Base-by-base conservation (phyloP, 23 tunicate genomes). In the Oikopleura dioica region DNA sequence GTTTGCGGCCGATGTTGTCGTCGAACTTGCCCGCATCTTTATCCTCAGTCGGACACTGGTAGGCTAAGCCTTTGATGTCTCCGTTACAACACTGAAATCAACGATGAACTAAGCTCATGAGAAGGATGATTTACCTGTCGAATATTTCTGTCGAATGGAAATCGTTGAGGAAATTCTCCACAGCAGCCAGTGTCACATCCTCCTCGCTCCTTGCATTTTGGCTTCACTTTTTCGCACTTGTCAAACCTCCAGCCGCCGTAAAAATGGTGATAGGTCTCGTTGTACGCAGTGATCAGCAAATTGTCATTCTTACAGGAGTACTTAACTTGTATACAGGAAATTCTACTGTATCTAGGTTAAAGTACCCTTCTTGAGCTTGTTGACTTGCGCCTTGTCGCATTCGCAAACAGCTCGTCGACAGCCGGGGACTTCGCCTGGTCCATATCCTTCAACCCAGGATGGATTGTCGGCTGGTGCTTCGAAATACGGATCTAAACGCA, bases 351-450 rank as follows among this genome's bases (percentile, higher is more conserved):
- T 44, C 9, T 44, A 9, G 9, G 16, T 9, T 44, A 9, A 63
- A 63, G 26, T 63, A 63, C 29, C 33, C 30, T 16, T 31, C 72
- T 23, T 63, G 30, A 63, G 33, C 30, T 2, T 21, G 4, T 63
- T 28, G 2, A 63, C 29, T 63, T 63, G 72, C 16, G 4, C 5
- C 26, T 63, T 63, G 33, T 63, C 72, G 72, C 72, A 63, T 63
- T 63, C 72, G 72, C 72, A 63, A 63, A 63, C 72, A 16, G 72
- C 29, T 63, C 72, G 16, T 28, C 72, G 16, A 31, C 72, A 63
- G 4, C 72, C 72, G 32, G 72, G 72, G 4, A 63, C 72, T 28
- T 63, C 72, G 2, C 72, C 72, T 63, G 72, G 72, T 2, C 72
- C 72, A 63, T 21, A 63, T 16, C 72, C 72, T 4, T 5, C 2